Conservation (phyloP, 2,888 invertebrate species). For the Stenurella melanura region DNA sequence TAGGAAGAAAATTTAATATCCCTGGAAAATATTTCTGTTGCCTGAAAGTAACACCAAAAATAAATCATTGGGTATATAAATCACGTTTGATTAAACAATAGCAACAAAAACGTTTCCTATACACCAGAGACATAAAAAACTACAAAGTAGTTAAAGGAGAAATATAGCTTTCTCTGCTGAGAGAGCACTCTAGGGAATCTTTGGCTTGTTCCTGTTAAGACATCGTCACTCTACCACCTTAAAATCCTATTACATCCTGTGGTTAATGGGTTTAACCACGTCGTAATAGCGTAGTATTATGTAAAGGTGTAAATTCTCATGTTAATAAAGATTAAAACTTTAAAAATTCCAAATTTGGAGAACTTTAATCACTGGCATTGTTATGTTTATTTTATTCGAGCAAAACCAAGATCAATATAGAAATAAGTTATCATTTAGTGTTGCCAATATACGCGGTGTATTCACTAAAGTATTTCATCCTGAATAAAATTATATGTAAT, state of each 20-base stretch:
- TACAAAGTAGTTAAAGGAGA: constrained; percentile 56
- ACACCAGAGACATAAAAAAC: constrained; percentile 46
- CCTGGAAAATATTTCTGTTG: constrained; percentile 29
- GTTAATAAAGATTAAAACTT: neutral
- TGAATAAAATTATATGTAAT: too few relatives aligned
- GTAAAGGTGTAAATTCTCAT: constrained; percentile 26
- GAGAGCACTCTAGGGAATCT: constrained; percentile 52
- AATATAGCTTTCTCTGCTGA: constrained; percentile 52
- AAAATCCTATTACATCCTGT: constrained; percentile 48
- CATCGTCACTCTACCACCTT: constrained; percentile 35
- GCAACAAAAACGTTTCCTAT: constrained; percentile 45
- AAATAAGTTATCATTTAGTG: too few relatives aligned
- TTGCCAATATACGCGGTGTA: too few relatives aligned
- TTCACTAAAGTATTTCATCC: too few relatives aligned
- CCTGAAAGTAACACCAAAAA: constrained; percentile 31
- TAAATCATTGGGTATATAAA: constrained; percentile 37
- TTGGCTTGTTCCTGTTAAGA: constrained; percentile 27
- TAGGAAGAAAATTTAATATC: constrained; percentile 34
- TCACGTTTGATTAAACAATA: constrained; percentile 52
- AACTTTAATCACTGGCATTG: too few relatives aligned
- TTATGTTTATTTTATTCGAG: too few relatives aligned
- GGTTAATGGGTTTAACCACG: constrained; percentile 53
- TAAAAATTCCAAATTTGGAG: too few relatives aligned
- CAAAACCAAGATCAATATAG: too few relatives aligned
- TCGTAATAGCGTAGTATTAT: constrained; percentile 26